phyloP scores from a whole-genome alignment of 2,797 vertebrate genomes.

The Gymnocypris eckloni region DNA sequence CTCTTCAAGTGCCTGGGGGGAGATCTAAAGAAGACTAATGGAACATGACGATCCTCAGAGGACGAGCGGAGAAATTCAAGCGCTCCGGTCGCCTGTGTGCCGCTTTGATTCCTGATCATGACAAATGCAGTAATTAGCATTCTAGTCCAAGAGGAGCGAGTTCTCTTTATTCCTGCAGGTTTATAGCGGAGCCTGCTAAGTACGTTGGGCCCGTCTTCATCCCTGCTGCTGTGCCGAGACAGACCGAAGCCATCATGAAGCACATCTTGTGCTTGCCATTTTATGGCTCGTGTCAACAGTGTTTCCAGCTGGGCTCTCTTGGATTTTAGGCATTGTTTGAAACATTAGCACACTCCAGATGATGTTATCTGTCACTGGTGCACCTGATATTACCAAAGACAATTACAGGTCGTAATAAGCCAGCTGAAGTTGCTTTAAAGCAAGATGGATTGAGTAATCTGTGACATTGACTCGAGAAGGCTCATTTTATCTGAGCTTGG shows the following conservation, averaged over 20 bases:
- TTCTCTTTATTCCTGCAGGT: conserved; percentile 64
- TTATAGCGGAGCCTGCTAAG: conserved; percentile 36
- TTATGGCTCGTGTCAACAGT: conserved; percentile 57
- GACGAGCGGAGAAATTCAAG: conserved; percentile 61
- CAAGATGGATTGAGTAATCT: conserved; percentile 43
- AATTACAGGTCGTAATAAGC: conserved; percentile 31
- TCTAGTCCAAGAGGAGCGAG: conserved; percentile 63
- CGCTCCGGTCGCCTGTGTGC: conserved; percentile 49
- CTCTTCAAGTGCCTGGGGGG: conserved; percentile 51
- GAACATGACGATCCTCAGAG: conserved; percentile 54
- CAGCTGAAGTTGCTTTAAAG: conserved; percentile 50
- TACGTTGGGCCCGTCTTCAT: conserved; percentile 35
- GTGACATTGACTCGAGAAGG: conserved; percentile 9
- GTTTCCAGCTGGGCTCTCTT: conserved; percentile 5
- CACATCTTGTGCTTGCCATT: conserved; percentile 60
- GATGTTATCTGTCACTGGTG: conserved; percentile 35
- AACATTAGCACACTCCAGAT: conserved; percentile 38
- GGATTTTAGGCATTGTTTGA: conserved; percentile 40
- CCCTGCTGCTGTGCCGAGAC: conserved; percentile 43
- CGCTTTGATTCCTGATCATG: conserved; percentile 66
- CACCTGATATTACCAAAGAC: conserved; percentile 17
- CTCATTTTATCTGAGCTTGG: background rate
- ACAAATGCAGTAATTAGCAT: conserved; percentile 75
- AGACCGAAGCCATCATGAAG: conserved; percentile 59
- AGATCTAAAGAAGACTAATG: conserved; percentile 59